Percentiles rank a stretch among this genome's conserved stretches.
Conservation (phyloP, 2,797 vertebrate species). For the Gymnoscopelus braueri region DNA sequence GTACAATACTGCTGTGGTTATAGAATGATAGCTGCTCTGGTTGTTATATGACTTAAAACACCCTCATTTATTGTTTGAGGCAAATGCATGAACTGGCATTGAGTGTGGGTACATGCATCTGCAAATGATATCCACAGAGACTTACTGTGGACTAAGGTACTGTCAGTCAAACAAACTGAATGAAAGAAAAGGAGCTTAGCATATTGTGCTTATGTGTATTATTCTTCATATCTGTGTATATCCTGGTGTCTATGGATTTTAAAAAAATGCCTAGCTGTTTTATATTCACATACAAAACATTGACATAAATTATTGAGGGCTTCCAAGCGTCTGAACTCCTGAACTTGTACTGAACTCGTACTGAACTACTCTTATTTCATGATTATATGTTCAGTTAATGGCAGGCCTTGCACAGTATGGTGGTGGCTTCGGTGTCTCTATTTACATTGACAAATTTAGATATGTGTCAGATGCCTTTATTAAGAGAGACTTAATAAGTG, state of each 20-base stretch:
- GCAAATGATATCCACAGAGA: constrained; percentile 57
- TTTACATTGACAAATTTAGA: no score
- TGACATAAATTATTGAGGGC: constrained; percentile 20
- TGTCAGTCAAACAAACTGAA: constrained; percentile 43
- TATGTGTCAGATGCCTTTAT: no score
- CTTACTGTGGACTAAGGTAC: constrained; percentile 37
- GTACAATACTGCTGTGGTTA: constrained; percentile 31
- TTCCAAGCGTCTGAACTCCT: constrained; percentile 10
- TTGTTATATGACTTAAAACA: constrained; percentile 25
- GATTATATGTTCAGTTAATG: constrained; percentile 62
- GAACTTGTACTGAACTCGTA: constrained; percentile 17
- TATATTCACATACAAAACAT: constrained; percentile 38
- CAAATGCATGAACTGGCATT: constrained; percentile 43
- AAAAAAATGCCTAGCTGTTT: background rate
- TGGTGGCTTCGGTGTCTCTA: constrained; percentile 35
- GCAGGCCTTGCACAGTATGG: constrained; percentile 34
- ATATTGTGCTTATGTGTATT: constrained; percentile 5
- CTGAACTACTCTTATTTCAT: constrained; percentile 65
- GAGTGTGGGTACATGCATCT: constrained; percentile 31
- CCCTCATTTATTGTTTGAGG: constrained; percentile 55
- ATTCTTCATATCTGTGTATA: constrained; percentile 6
- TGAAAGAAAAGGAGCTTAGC: constrained; percentile 5
- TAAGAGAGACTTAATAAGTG: no score
- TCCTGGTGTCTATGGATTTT: background rate
- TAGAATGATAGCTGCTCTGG: constrained; percentile 26